Evolutionary conservation across 1,140 invertebrate genomes (phyloP), one percentile per base, ranked within the genome.

Genomic region (Aporrectodea caliginosa): DNA sequence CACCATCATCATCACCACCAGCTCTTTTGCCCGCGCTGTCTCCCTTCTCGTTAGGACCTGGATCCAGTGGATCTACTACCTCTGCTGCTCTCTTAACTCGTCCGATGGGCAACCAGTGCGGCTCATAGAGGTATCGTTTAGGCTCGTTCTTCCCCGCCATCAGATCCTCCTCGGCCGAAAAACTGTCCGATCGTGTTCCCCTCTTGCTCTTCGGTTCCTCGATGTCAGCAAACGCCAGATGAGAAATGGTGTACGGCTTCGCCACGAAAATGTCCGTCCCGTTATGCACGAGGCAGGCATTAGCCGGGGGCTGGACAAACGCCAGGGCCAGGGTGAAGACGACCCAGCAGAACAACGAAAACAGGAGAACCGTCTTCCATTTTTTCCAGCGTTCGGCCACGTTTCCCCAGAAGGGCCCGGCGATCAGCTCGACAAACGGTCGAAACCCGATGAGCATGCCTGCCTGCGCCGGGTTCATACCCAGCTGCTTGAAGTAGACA

Each of bases 401-500:
- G 58, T 93, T 94, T 2, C 95, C 95, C 97, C 97, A 99, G 86
- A 99, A 98, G 0, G 98, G 97, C 0, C 95, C 95, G 69, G 95
- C 94, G n/a, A 98, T 89, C 86, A 98, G 98, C 88, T 99, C 98
- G 1, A 99, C 94, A 84, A 99, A 96, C 0, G 98, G 97, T 81
- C 98, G 91, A 69, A 87, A 88, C 16, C 88, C 87, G 33, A 87
- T 88, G 0, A 96, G 91, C 33, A 98, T 90, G 22, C 97, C 97
- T 84, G 95, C 95, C 87, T 98, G 96, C 2, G 93, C 93, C 0
- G 96, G 93, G 88, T 97, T 98, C 95, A 99, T 97, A 6, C 96
- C 97, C 92, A 98, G 93, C 89, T 98, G 96, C 83, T 93, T 99
- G 90, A 99, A 99, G 88, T 98, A 99, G 30, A 99, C 95, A 30